These are phyloP conservation scores for Mizuhopecten yessoensis DNA, from an alignment of 1,140 invertebrate species.

Conservation along the genomic window DNA sequence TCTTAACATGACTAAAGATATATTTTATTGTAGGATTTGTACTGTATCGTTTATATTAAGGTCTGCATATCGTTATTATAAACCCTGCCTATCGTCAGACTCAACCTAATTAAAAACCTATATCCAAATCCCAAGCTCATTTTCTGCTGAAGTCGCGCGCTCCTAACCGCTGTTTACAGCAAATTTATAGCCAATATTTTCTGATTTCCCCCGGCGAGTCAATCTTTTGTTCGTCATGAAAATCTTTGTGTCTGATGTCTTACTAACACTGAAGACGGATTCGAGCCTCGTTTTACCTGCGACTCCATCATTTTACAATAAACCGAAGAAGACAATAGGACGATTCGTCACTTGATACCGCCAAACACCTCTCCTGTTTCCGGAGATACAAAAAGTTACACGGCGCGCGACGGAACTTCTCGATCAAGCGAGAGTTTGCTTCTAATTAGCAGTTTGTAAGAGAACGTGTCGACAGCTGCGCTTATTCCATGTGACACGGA, in stretches of 20 bases:
- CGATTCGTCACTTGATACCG: conserved; percentile 21
- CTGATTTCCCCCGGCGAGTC: conserved; percentile 13
- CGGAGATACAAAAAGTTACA: conserved; percentile 22
- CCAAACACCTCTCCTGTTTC: conserved; percentile 24
- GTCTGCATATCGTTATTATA: background rate
- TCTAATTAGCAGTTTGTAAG: conserved; percentile 18
- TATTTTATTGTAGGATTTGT: background rate
- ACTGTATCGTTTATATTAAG: conserved; percentile 29
- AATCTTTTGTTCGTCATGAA: conserved; percentile 29
- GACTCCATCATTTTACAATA: background rate
- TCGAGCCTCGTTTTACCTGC: conserved; percentile 1
- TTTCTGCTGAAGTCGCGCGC: conserved; percentile 26
- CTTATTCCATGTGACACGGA: background rate
- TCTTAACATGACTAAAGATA: background rate
- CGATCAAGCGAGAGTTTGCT: conserved; percentile 4
- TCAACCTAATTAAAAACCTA: conserved; percentile 27
- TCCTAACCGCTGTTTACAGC: conserved; percentile 31
- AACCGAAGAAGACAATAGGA: background rate
- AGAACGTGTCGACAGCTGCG: conserved; percentile 17
- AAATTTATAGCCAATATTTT: conserved; percentile 40
- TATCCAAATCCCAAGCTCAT: conserved; percentile 27
- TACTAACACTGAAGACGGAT: background rate
- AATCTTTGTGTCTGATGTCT: background rate
- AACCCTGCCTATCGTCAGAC: conserved; percentile 15
- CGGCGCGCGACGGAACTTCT: conserved; percentile 28